Evolutionary conservation across 2,888 invertebrate genomes (phyloP), one percentile per base, ranked within the genome.

Genomic region (Geotrupes spiniger): DNA sequence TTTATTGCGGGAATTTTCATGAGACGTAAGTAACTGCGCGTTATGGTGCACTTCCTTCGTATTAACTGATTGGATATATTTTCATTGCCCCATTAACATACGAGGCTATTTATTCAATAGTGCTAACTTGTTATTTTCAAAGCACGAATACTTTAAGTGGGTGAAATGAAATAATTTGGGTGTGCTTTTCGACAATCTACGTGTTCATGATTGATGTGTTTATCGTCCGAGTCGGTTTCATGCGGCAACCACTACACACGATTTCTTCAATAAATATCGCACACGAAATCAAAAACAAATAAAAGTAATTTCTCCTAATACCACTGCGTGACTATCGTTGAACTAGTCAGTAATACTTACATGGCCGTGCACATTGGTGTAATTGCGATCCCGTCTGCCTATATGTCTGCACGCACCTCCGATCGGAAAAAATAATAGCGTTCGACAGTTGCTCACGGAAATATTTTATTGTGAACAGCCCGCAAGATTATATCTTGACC

Each of bases 361-460:
- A 10, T 40, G 17, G 44, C 42, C 65, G 61, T 68, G 68, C 64
- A 65, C 63, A 63, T 54, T 63, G 59, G 64, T 63, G 66, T 70
- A 71, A 70, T 69, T 70, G 69, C 68, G 58, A 61, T 55, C 53
- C 57, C 63, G 69, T 69, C 70, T 69, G 71, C 68, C 70, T 53
- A 49, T 54, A 57, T 63, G 70, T 70, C 71, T 70, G 63, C 71
- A 71, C 71, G 71, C 70, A 70, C 49, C 42, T 12, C 2, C 31
- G 16, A 33, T 33, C 9, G 12, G 15, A 33, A 33, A 33, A 33
- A 33, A 33, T 33, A 33, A 14, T 33, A 33, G 14, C n/a, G 15
- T 33, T 33, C 33, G 33, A 33, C 15, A 15, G 33, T 33, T 14
- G 33, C 33, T 15, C 33, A n/a, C 1, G 33, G 33, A 33, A 33